Conservation (phyloP, 2,797 vertebrate genomes). For the Petrocephalus schoutedeni region DNA sequence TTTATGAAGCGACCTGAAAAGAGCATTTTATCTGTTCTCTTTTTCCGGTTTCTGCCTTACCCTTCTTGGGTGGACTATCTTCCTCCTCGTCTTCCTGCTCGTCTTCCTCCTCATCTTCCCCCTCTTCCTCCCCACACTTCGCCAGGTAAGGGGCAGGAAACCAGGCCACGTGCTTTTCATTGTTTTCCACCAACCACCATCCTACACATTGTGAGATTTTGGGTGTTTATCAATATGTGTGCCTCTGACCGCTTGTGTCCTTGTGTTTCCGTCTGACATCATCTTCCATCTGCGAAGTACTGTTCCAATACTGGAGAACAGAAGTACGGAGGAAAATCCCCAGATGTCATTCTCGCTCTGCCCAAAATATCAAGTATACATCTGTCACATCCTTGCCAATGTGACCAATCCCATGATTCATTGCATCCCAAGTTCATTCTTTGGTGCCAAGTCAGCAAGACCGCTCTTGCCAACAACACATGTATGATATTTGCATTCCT, state of each 20-base stretch:
- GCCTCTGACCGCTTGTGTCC: background rate
- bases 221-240: background rate
- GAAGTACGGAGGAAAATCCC: background rate
- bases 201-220: slow-evolving; percentile 54
- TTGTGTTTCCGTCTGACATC: background rate
- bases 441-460: background rate
- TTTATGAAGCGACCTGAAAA: background rate
- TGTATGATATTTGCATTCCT: background rate
- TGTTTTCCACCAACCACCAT: slow-evolving; percentile 89
- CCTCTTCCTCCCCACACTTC: slow-evolving; percentile 41
- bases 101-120: slow-evolving; percentile 28
- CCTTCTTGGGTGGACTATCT: background rate
- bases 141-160: slow-evolving; percentile 87
- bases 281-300: background rate
- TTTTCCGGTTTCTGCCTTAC: background rate
- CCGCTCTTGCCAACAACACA: background rate
- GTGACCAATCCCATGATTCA: background rate
- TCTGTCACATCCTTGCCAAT: background rate
- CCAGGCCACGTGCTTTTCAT: slow-evolving; percentile 76
- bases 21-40: background rate
- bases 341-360: background rate
- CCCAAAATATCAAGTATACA: background rate
- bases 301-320: background rate
- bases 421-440: background rate
- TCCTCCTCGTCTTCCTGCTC: too few species aligned